Base-by-base conservation (phyloP, 1,140 invertebrate species). In the Geopemphigus sp. region DNA sequence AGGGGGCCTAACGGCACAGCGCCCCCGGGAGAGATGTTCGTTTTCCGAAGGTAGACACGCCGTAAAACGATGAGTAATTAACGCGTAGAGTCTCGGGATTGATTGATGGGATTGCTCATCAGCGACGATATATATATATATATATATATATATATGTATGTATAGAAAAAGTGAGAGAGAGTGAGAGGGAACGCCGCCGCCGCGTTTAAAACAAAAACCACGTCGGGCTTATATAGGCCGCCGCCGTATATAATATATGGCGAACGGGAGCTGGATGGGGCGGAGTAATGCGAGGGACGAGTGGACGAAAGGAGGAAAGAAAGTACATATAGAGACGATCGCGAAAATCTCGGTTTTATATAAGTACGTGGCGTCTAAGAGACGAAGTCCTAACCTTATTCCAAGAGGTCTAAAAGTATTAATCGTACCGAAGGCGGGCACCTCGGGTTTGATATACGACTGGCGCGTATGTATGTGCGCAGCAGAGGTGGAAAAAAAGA, bases 21-120 rank as follows among this genome's bases (percentile, higher is more conserved):
- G 57, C 15, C 8, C n/a, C n/a, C n/a, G n/a, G 32, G 56, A 76
- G 1, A 76, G n/a, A 57, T 74, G 61, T 61, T 76, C 26, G 74
- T 63, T 78, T 61, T 78, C 61, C 54, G 45, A 76, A 76, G 73
- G 73, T 78, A 14, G 32, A 39, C 8, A 39, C 32, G 32, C 17
- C 12, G 74, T n/a, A n/a, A 45, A 63, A 39, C 32, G 32, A 3
- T 50, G 56, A 63, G 74, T 78, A 78, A 78, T 78, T 78, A 78
- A 78, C 57, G 74, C 74, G 73, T 15, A n/a, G n/a, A n/a, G 39
- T 45, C 47, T 68, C 72, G 59, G 72, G 10, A 78, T 78, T 78
- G 74, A 78, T 78, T 78, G 74, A 78, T 78, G 74, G 57, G 74
- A 61, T 78, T 29, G 54, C 74, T 78, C 74, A 78, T 78, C 74